Conservation (phyloP, 2,113 vertebrate species). For the Cyprinodon variegatus region DNA sequence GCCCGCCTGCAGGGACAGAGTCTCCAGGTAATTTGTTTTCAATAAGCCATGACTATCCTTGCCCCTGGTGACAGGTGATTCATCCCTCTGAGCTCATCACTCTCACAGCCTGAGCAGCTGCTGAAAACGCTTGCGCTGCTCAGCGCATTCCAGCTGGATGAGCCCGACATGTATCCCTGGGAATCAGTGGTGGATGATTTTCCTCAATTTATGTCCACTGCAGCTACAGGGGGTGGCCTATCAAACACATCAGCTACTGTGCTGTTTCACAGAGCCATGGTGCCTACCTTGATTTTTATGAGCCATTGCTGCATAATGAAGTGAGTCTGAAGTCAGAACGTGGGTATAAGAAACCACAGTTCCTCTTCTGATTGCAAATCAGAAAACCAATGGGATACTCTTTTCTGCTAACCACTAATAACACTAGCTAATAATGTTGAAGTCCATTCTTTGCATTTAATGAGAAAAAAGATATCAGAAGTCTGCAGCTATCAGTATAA, state of each 20-base stretch:
- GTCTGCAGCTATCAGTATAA: too few relatives aligned
- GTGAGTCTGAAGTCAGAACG: neutral
- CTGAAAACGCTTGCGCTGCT: constrained; percentile 18
- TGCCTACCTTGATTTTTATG: neutral
- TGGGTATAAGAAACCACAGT: neutral
- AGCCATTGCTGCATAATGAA: neutral
- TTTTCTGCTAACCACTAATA: neutral
- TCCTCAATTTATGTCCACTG: neutral
- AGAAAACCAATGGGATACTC: neutral
- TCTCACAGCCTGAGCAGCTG: constrained; percentile 28
- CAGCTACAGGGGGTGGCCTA: neutral
- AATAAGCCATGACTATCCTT: constrained; percentile 39
- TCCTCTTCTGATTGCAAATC: neutral
- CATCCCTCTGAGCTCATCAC: constrained; percentile 40
- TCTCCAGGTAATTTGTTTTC: constrained; percentile 58
- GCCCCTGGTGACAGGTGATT: constrained; percentile 39
- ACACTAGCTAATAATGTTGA: neutral
- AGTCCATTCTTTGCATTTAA: neutral
- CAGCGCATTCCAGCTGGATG: constrained; percentile 32
- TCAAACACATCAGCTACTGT: neutral
- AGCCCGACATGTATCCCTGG: constrained; percentile 8
- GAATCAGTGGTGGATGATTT: constrained; percentile 17
- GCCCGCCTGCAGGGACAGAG: constrained; percentile 39
- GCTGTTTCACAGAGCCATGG: neutral
- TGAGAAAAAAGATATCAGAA: too few relatives aligned